Evolutionary conservation across 1,140 invertebrate species (phyloP).

Genomic region (Capitella teleta): DNA sequence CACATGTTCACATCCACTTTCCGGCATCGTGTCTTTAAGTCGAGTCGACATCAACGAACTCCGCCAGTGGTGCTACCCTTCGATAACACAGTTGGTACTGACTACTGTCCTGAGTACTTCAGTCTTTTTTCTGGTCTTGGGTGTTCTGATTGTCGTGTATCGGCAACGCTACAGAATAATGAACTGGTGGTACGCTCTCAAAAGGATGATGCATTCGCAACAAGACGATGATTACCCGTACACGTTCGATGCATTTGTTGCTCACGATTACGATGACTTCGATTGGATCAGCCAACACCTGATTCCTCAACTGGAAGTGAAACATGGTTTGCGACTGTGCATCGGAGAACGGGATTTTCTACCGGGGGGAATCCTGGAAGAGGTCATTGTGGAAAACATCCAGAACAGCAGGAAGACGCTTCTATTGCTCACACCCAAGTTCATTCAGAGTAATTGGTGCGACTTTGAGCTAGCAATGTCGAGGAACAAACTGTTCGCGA

Average conservation of each 20-base stretch:
- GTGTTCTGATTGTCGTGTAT: too few relatives aligned
- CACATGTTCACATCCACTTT: too few relatives aligned
- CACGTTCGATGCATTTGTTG: background rate
- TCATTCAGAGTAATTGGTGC: conserved; percentile 7
- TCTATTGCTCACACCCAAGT: background rate
- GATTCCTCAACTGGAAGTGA: conserved; percentile 2
- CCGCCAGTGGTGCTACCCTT: too few relatives aligned
- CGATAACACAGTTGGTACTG: too few relatives aligned
- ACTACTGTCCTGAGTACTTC: too few relatives aligned
- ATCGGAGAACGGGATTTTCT: conserved; percentile 2
- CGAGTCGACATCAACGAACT: too few relatives aligned
- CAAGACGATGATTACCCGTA: too few relatives aligned
- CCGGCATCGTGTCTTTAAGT: too few relatives aligned
- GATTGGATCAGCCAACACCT: background rate
- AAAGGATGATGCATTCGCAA: too few relatives aligned
- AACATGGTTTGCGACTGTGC: background rate
- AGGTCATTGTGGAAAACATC: conserved; percentile 5
- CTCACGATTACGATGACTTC: background rate
- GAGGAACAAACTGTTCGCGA: background rate
- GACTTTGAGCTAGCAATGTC: conserved; percentile 3
- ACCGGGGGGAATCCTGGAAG: conserved; percentile 1
- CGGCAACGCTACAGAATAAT: too few relatives aligned
- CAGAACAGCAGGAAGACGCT: conserved; percentile 9
- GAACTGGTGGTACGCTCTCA: too few relatives aligned
- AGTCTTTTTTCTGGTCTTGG: too few relatives aligned